Percentiles rank a stretch among this genome's conserved stretches.
phyloP scores from a whole-genome alignment of 2,888 invertebrate species.

The Marasmarcha lunaedactyla region DNA sequence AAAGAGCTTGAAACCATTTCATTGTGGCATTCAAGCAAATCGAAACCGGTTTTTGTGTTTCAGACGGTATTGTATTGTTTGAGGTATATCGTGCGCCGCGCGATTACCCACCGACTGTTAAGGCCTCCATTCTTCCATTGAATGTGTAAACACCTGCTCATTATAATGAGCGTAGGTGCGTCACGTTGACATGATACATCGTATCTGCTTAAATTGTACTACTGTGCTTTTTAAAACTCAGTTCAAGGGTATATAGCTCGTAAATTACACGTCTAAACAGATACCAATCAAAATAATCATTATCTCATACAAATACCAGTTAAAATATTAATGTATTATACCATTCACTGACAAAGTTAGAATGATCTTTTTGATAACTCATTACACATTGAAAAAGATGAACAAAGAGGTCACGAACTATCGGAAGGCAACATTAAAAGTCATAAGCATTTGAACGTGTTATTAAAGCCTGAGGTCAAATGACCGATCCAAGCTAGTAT shows the following conservation, averaged over 20 bases:
- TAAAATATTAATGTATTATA: no score
- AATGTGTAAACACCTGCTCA: slow-evolving; percentile 44
- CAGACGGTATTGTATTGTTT: slow-evolving; percentile 46
- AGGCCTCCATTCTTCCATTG: slow-evolving; percentile 36
- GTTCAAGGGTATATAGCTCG: no score
- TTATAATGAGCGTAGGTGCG: slow-evolving; percentile 22
- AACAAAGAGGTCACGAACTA: no score
- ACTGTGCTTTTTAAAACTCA: no score
- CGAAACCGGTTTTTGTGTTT: slow-evolving; percentile 44
- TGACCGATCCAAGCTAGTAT: slow-evolving; percentile 38
- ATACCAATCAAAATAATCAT: no score
- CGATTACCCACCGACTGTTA: slow-evolving; percentile 38
- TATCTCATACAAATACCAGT: no score
- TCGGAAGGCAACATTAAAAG: not conserved
- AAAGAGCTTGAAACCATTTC: no score
- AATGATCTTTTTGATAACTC: no score
- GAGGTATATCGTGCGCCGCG: slow-evolving; percentile 26
- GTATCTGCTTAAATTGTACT: slow-evolving; percentile 44
- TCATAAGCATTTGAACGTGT: not conserved
- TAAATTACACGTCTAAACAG: no score
- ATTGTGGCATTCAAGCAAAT: slow-evolving; percentile 23
- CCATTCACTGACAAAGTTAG: no score
- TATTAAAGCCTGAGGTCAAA: slow-evolving; percentile 35
- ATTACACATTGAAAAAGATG: no score
- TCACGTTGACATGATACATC: slow-evolving; percentile 24